Conservation (phyloP, 2,113 vertebrate genomes). For the Emydura subglobosa region DNA sequence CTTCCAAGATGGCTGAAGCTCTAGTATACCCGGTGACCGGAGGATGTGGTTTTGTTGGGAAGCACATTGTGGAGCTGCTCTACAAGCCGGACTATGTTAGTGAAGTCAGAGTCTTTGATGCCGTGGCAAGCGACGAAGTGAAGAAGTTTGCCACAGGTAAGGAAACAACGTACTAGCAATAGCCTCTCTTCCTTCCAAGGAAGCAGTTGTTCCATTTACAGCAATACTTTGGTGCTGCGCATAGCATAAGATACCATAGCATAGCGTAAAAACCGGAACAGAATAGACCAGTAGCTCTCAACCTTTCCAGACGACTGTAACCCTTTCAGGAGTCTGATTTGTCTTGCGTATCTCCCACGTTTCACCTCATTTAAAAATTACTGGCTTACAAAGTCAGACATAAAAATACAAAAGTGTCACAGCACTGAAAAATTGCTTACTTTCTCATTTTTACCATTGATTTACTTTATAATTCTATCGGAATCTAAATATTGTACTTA, state of each 20-base stretch:
- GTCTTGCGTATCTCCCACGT: no score
- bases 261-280: neutral
- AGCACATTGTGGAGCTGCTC: slow-evolving; percentile 43
- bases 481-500: no score
- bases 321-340: no score
- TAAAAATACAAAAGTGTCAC: no score
- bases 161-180: neutral
- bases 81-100: slow-evolving; percentile 56
- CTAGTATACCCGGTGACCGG: slow-evolving; percentile 66
- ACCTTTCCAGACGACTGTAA: no score
- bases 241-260: neutral
- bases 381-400: no score
- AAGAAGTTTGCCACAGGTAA: slow-evolving; percentile 60
- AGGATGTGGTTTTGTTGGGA: slow-evolving; percentile 65
- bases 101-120: slow-evolving; percentile 66
- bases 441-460: no score
- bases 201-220: neutral
- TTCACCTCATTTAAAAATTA: no score
- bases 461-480: no score
- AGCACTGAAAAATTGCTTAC: no score
- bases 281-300: neutral
- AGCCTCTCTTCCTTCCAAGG: neutral
- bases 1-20: slow-evolving; percentile 1
- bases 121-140: slow-evolving; percentile 31
- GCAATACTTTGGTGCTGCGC: neutral